Evolutionary conservation across 2,113 vertebrate genomes (phyloP), one percentile per base, ranked within the genome.

Genomic region (Muscicapa adusta): DNA sequence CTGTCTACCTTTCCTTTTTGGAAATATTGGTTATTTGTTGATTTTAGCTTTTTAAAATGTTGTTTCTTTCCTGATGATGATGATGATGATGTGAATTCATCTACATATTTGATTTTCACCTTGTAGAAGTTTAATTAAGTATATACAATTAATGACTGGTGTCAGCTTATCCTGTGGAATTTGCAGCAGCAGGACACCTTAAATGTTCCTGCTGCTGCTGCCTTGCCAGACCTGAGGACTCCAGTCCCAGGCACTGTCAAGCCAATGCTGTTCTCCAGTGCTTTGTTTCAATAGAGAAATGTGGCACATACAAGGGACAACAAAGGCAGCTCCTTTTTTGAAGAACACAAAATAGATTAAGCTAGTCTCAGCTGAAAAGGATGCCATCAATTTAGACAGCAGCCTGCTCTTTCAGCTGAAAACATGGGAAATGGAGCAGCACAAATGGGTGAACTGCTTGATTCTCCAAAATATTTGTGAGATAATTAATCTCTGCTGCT

Each of bases 401-500:
- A 94, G 72, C 78, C 85, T 93, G 85, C 90, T 94, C 93, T 90
- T 96, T 96, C 94, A 96, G 85, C 91, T 97, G 94, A 94, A 95
- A 97, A 96, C 91, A 89, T 5, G 67, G 86, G 93, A 97, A 96
- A 96, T 88, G 87, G 92, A 93, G 91, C 92, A 88, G 92, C 94
- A 96, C 92, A 96, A 96, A 94, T 91, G 80, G 90, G 78, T 88
- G 92, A 94, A 95, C 75, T 96, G 86, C 81, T 96, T 96, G 91
- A 96, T 84, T 95, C 53, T 92, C 89, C 73, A 93, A 96, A 93
- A 95, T 96, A 97, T 95, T 95, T 95, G 76, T 77, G 82, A 90
- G 89, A 97, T 95, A 97, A 97, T 96, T 96, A 96, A 97, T 92
- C 94, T 96, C 93, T 95, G 83, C 87, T 87, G 75, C 88, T 97